Evolutionary conservation across 1,140 invertebrate genomes (phyloP).

Genomic region (Muscidifurax raptorellus): DNA sequence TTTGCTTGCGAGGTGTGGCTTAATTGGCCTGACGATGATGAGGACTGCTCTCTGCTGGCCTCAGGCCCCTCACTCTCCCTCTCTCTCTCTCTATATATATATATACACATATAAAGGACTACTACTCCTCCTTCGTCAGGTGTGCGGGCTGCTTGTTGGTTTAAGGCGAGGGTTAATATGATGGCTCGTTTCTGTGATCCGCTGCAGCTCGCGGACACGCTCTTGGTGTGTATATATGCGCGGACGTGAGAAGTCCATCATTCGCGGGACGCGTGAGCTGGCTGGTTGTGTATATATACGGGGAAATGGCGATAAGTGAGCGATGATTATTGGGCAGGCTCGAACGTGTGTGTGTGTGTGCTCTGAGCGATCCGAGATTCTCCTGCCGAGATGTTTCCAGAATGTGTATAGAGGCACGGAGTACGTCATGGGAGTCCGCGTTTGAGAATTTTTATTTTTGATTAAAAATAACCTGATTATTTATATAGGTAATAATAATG

Average conservation of each 20-base stretch:
- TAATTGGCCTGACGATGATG: conserved; percentile 46
- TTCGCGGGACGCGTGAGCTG: conserved; percentile 16
- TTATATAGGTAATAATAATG: too few relatives aligned
- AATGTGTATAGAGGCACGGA: not conserved
- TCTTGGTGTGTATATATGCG: not conserved
- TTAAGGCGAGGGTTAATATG: conserved; percentile 45
- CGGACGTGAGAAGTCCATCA: conserved; percentile 48
- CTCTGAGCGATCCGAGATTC: not conserved
- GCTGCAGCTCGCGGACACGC: not conserved
- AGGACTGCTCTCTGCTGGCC: conserved; percentile 31
- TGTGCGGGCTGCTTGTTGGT: conserved; percentile 41
- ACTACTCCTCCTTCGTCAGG: conserved; percentile 8
- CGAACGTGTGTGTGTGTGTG: conserved; percentile 32
- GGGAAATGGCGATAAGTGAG: conserved; percentile 34
- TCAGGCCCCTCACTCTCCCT: conserved; percentile 40
- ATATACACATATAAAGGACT: not conserved
- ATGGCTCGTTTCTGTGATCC: conserved; percentile 12
- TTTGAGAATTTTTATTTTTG: not conserved
- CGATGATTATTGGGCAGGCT: conserved; percentile 53
- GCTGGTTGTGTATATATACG: conserved; percentile 9
- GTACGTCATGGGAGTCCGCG: not conserved
- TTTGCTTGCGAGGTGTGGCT: conserved; percentile 33
- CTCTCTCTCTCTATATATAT: not conserved
- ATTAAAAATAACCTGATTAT: too few relatives aligned
- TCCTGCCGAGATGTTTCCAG: conserved; percentile 23